Conservation (phyloP, 2,888 invertebrate genomes). For the Cryptophagus acutangulus region DNA sequence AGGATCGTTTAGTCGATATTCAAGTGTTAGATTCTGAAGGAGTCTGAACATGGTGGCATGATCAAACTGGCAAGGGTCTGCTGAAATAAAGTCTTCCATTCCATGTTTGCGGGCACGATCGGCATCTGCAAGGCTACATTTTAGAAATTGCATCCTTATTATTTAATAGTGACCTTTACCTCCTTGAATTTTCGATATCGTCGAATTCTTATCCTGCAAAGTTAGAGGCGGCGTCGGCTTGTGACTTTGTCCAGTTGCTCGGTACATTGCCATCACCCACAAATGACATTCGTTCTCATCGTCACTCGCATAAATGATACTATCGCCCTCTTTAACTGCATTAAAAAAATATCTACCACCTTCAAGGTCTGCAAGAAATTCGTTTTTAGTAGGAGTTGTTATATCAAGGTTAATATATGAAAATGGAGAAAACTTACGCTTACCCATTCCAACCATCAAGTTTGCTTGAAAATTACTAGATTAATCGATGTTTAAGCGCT, state of each 20-base stretch:
- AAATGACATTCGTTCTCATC: constrained; percentile 97
- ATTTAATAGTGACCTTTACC: constrained; percentile 52
- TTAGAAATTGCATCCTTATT: not conserved
- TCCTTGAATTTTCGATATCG: constrained; percentile 85
- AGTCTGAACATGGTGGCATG: constrained; percentile 90
- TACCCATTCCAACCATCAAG: constrained; percentile 89
- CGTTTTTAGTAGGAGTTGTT: constrained; percentile 19
- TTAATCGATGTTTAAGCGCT: not conserved
- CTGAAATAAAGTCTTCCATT: constrained; percentile 98
- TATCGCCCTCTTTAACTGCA: constrained; percentile 97
- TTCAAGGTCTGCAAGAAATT: constrained; percentile 66
- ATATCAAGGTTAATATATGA: constrained; percentile 23
- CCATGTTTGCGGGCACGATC: constrained; percentile 97
- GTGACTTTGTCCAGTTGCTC: constrained; percentile 99
- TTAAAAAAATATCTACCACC: constrained; percentile 97
- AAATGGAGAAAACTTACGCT: constrained; percentile 47
- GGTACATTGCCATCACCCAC: constrained; percentile 99
- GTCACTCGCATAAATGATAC: constrained; percentile 90
- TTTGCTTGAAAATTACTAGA: constrained; percentile 56
- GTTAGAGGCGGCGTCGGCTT: constrained; percentile 92
- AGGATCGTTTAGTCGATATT: constrained; percentile 95
- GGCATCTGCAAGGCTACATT: constrained; percentile 59
- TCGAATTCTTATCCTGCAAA: constrained; percentile 74
- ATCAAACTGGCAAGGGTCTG: constrained; percentile 97
- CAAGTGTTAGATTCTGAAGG: constrained; percentile 88